Evolutionary conservation across 2,797 vertebrate genomes (phyloP).

Genomic region (Lacerta viridis): DNA sequence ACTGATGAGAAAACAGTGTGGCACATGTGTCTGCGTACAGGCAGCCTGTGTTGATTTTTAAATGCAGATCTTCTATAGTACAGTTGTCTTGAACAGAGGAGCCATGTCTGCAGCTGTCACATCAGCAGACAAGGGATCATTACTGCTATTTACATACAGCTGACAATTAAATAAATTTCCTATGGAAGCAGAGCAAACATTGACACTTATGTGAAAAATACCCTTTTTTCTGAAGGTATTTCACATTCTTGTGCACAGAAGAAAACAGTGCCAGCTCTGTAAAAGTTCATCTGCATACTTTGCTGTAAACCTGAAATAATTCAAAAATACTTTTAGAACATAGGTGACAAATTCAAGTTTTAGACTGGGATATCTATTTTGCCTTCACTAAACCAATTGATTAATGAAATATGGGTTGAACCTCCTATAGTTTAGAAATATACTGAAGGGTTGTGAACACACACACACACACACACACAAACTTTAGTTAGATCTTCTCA

Average conservation of each 20-base stretch:
- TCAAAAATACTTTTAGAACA: not conserved
- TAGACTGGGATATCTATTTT: not conserved
- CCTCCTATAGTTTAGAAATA: not conserved
- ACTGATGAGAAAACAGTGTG: slow-evolving; percentile 24
- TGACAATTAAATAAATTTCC: slow-evolving; percentile 24
- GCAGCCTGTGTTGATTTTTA: not conserved
- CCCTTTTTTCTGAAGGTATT: not conserved
- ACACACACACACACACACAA: not conserved
- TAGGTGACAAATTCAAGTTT: not conserved
- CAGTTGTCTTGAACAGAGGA: slow-evolving; percentile 20
- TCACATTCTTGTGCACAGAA: not conserved
- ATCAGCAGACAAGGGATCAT: slow-evolving; percentile 32
- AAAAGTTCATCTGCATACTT: not conserved
- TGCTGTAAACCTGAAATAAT: slow-evolving; percentile 13
- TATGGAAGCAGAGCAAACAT: not conserved
- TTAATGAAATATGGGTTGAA: not conserved
- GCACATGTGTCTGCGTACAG: slow-evolving; percentile 15
- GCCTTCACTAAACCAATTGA: not conserved
- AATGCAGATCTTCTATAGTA: slow-evolving; percentile 29
- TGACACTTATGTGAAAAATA: slow-evolving; percentile 9
- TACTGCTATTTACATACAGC: slow-evolving; percentile 22
- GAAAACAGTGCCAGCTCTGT: not conserved
- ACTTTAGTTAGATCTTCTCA: not conserved
- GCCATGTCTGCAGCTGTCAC: slow-evolving; percentile 34
- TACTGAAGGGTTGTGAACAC: not conserved